phyloP scores from a whole-genome alignment of 2,797 vertebrate species.

The Enteromius unitaeniatus region DNA sequence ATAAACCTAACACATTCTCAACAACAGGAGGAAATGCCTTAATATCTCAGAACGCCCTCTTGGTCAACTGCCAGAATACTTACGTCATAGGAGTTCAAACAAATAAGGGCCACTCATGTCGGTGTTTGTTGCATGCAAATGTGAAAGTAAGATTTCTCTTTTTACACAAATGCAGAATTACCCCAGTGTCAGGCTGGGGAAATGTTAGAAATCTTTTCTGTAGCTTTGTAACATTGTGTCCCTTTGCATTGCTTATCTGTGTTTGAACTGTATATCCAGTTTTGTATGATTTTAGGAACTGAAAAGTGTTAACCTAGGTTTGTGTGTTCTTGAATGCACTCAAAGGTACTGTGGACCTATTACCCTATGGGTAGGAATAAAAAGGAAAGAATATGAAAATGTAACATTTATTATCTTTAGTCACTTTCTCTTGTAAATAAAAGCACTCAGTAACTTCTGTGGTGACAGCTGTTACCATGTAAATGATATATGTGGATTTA shows the following conservation, averaged over 20 bases:
- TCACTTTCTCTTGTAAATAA: slow-evolving; percentile 97
- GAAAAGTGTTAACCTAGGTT: slow-evolving; percentile 93
- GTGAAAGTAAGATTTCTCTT: slow-evolving; percentile 52
- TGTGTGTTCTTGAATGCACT: slow-evolving; percentile 97
- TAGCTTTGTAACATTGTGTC: slow-evolving; percentile 90
- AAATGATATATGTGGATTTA: slow-evolving; percentile 84
- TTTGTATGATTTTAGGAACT: slow-evolving; percentile 83
- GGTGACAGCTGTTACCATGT: slow-evolving; percentile 85
- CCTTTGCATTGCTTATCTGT: slow-evolving; percentile 73
- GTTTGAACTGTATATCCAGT: slow-evolving; percentile 79
- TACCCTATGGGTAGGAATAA: slow-evolving; percentile 99
- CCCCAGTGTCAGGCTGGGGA: slow-evolving; percentile 82
- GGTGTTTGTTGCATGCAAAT: slow-evolving; percentile 7
- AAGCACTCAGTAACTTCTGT: slow-evolving; percentile 90
- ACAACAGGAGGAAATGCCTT: slow-evolving; percentile 65
- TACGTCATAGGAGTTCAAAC: slow-evolving; percentile 51
- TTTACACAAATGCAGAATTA: slow-evolving; percentile 71
- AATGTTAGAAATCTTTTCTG: slow-evolving; percentile 84
- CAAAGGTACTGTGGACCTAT: slow-evolving; percentile 97
- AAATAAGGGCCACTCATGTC: slow-evolving; percentile 27
- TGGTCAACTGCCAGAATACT: slow-evolving; percentile 53
- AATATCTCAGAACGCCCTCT: slow-evolving; percentile 58
- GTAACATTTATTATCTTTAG: slow-evolving; percentile 91
- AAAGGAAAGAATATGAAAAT: slow-evolving; percentile 91
- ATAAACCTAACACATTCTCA: not conserved